Base-by-base conservation (phyloP, 2,888 invertebrate genomes). In the Ctenicera cuprea region DNA sequence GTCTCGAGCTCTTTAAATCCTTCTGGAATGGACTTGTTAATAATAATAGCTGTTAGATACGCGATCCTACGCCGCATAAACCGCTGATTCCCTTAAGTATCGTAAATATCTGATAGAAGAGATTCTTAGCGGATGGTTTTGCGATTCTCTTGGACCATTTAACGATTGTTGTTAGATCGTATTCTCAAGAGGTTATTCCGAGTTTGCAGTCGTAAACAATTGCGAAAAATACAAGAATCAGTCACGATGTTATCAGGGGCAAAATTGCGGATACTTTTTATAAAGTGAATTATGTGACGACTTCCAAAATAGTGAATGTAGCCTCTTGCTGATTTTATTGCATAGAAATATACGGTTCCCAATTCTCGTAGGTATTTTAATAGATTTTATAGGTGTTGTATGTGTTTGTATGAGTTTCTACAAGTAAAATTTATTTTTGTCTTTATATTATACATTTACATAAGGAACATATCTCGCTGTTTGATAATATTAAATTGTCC, bases 51-150 rank as follows among this genome's bases (percentile, higher is more conserved):
- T 16, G 45, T 45, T 45, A 9, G 45, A 45, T 45, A 18, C 33
- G 9, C 9, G 41, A 41, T 14, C n/a, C 14, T 14, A 14, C 33
- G 33, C 57, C 16, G 33, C 14, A 30, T 57, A 57, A 33, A 33
- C 14, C 9, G 26, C 16, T 1, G 12, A 33, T 57, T 33, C 57
- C 57, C 57, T 16, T 30, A 57, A 57, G 57, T 16, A 18, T 18
- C 33, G 16, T 57, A 57, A 57, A 57, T 57, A 57, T 33, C 57
- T 57, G 57, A 57, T 33, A 14, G 33, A 57, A 57, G 9, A 57
- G 57, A 37, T 57, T n/a, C 33, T 57, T 57, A 57, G 33, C 26
- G 18, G 16, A 30, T 57, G 57, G 33, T 57, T 30, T 30, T 57
- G 57, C 57, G 57, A 16, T 57, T 50, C 22, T 50, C 33, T 8